Evolutionary conservation across 1,140 invertebrate genomes (phyloP).

Genomic region (Leptinotarsa lineolata): DNA sequence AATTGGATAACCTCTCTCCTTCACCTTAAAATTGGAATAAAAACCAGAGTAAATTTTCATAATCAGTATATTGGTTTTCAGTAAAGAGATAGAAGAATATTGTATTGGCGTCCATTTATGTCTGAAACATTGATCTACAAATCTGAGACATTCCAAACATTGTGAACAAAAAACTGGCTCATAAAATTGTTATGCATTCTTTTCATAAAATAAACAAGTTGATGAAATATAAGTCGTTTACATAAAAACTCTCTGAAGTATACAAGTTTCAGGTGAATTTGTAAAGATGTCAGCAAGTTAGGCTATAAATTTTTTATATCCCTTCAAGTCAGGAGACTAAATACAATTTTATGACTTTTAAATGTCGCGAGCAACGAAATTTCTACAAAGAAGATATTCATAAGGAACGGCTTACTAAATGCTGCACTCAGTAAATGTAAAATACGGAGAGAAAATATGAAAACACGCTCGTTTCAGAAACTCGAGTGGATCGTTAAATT

Average conservation of each 20-base stretch:
- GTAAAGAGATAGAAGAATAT: too few relatives aligned
- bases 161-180: neutral
- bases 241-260: conserved; percentile 20
- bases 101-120: too few relatives aligned
- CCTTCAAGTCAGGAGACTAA: conserved; percentile 37
- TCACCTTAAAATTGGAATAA: too few relatives aligned
- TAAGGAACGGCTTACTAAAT: conserved; percentile 36
- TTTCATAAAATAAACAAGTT: conserved; percentile 2
- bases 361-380: conserved; percentile 38
- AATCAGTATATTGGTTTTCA: too few relatives aligned
- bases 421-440: conserved; percentile 37
- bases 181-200: neutral
- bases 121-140: neutral
- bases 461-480: conserved; percentile 31
- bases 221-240: neutral
- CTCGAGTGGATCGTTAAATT: conserved; percentile 35
- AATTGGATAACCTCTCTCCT: too few relatives aligned
- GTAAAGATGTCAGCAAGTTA: conserved; percentile 38
- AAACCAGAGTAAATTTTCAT: too few relatives aligned
- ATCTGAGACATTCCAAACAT: neutral
- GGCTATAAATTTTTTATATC: conserved; percentile 39
- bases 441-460: conserved; percentile 33
- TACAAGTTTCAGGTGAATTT: conserved; percentile 40
- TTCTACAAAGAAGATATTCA: conserved; percentile 41
- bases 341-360: conserved; percentile 46